Base-by-base conservation (phyloP, 92 coral and sea anemone genomes). In the Porites divaricata region DNA sequence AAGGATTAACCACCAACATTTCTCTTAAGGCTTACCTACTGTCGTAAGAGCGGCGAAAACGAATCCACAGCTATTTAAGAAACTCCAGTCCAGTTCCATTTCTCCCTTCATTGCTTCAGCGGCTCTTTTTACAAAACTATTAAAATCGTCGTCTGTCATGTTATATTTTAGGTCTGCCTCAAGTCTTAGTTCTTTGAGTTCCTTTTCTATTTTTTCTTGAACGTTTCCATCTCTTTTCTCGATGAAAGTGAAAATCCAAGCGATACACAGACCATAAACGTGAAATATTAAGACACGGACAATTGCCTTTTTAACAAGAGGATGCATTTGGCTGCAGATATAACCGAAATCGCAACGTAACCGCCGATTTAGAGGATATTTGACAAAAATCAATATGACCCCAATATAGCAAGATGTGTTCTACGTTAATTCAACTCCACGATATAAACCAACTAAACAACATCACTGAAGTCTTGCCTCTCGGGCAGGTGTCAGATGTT, bases 1-100 rank as follows among this genome's bases (percentile, higher is more conserved):
- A 35, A 35, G 45, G 4, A 3, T n/a, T n/a, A 35, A 35, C 45
- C 45, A 35, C 45, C 4, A 35, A 35, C 4, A 35, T 4, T 35
- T 35, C 45, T 35, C 4, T 35, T 22, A 24, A 20, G 16, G 5
- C 63, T 50, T 69, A 90, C 94, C 91, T 61, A 90, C 63, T 52
- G 94, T 90, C 54, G 94, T 81, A 4, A 90, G 59, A 7, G 93
- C 88, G 3, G 93, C 85, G 41, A 90, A 82, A 41, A 86, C 54
- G 54, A 86, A 90, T 12, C 63, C 85, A 24, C 82, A 72, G 28
- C 88, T 88, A 52, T 82, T 90, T 5, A 66, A 15, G 50, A 83
- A 87, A 8, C 86, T 71, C 94, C 94, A 90, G 79, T 83, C 91
- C 56, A 57, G 28, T 87, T 83, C 69, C 6, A 78, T 68, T n/a